phyloP scores from a whole-genome alignment of 2,113 vertebrate genomes.

The Laticauda colubrina region DNA sequence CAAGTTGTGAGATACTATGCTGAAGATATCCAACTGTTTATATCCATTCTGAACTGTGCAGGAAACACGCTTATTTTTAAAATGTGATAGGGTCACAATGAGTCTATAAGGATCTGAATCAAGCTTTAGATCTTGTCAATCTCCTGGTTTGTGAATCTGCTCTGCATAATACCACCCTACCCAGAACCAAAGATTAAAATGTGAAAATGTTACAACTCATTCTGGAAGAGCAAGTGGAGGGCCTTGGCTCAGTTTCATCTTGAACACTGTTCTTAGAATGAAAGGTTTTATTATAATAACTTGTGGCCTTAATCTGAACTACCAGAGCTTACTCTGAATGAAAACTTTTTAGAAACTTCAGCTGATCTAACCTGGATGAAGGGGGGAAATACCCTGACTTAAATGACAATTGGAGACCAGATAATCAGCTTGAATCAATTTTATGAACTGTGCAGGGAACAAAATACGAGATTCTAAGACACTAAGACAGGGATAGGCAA shows the following conservation, averaged over 20 bases:
- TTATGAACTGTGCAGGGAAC: neutral
- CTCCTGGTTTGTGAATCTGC: neutral
- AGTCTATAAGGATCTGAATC: neutral
- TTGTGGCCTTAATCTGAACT: neutral
- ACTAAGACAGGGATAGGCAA: neutral
- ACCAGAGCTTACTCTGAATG: neutral
- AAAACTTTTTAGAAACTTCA: neutral
- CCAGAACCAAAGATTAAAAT: neutral
- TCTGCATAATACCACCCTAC: neutral
- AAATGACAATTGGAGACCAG: neutral
- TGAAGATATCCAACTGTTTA: neutral
- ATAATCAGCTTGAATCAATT: neutral
- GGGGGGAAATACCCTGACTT: neutral
- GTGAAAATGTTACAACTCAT: neutral
- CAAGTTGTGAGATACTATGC: neutral
- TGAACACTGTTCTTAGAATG: neutral
- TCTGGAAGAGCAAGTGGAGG: neutral
- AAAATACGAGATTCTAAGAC: neutral
- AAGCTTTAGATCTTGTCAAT: neutral
- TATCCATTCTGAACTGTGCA: neutral
- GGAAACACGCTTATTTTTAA: neutral
- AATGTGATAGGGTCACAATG: neutral
- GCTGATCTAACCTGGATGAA: neutral
- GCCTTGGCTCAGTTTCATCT: neutral
- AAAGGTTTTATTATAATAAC: neutral